Base-by-base conservation (phyloP, 1,140 invertebrate genomes). In the Drosophila sturtevanti region DNA sequence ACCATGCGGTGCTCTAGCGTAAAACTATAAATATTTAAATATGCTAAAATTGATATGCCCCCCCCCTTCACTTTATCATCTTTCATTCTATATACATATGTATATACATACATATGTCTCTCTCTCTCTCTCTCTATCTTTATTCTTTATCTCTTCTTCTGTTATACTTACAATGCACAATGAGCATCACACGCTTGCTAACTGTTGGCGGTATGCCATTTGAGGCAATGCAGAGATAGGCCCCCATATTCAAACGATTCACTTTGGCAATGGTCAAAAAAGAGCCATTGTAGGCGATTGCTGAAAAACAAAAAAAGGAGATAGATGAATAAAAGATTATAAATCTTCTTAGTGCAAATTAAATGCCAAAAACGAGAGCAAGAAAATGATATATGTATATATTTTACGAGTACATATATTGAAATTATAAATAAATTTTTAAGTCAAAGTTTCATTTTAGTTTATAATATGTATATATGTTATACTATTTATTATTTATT, bases 181-280 rank as follows among this genome's bases (percentile, higher is more conserved):
- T 95, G 68, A 98, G 94, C 92, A 95, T 96, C 77, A 98, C 96
- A 82, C 97, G 93, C 92, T 98, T 97, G 93, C 96, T 97, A 79
- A 98, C 96, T 4, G 96, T 95, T 14, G 97, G 97, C 34, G 97
- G 97, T 1, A 98, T 95, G 12, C 96, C 96, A 86, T 97, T 97
- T 27, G 94, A 94, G 35, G 96, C 97, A 72, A 98, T 97, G 92
- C 97, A 98, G 18, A 98, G 93, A 92, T 97, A 98, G 16, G 96
- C 95, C 41, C 97, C 97, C 97, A 98, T 98, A 87, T 98, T 96
- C 22, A 97, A 93, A 48, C 97, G 94, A 80, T 96, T 97, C 38
- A 98, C 96, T 93, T 96, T 95, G 24, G 94, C 94, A 72, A 98
- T 95, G 80, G 95, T 96, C 79, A 98, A 93, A 61, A 94, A 92